Evolutionary conservation across 2,113 vertebrate species (phyloP), one percentile per base, ranked within the genome.

Genomic region (Lasiurus cinereus): DNA sequence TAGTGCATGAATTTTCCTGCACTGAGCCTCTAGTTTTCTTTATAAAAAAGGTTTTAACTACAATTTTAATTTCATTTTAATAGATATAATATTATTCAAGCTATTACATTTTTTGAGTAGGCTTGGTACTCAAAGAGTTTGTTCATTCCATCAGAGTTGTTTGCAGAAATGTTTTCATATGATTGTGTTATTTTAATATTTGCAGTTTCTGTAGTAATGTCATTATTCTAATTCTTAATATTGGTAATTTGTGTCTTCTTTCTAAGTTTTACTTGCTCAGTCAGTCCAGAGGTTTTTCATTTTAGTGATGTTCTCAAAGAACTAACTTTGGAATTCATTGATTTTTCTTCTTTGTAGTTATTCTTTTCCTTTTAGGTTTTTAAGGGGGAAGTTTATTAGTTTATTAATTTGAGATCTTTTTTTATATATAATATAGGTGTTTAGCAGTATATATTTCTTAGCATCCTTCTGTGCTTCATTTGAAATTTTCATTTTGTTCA

Each of bases 201-300:
- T 62, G 24, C n/a, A 70, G 62, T 77, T n/a, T 70, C 24, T 77
- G 14, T 66, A 67, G 24, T 83, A 24, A 83, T 54, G 29, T 66
- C 14, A 54, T 19, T 14, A 54, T 11, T 54, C 5, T 89, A 19
- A 94, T 50, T 89, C 33, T 83, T 48, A 19, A 69, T 89, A 46
- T 77, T 69, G 24, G 15, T 59, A 86, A 73, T 66, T 54, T 93
- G 43, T 73, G 14, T 48, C 31, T 94, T 83, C 48, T 88, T 94
- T 69, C 59, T 88, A 36, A 74, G 39, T 83, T 59, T n/a, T 74
- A 76, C 21, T 56, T 93, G 48, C 62, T 83, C 15, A 76, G 5
- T 83, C 12, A 89, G 36, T 67, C 36, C 27, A 82, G 5, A 52
- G 27, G 14, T 77, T 83, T 91, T 89, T 15, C 59, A 84, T 14